Evolutionary conservation across 2,113 vertebrate genomes (phyloP), one percentile per base, ranked within the genome.

Genomic region (Redunca redunca): DNA sequence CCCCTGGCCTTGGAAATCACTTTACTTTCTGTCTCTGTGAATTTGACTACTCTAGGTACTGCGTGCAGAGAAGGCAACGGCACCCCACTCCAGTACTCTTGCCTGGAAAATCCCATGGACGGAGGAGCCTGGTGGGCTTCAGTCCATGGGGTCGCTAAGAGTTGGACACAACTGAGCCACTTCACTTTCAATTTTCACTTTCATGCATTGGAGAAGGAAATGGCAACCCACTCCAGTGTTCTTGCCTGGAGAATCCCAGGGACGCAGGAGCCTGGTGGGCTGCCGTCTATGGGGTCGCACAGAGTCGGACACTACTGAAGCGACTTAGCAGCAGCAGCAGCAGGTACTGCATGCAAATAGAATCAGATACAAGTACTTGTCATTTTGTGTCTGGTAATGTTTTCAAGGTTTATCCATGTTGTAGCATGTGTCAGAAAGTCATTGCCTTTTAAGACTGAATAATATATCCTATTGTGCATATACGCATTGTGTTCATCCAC

Each of bases 231-330:
- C 23, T 57, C 23, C 23, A 5, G 55, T 57, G 55, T 25, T 57
- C 55, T 57, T 25, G 23, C 55, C 55, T 57, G 55, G 55, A 57
- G 23, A 25, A 25, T 57, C 23, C 55, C 55, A 57, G 55, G 55
- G 55, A 57, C 0, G 1, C 23, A 1, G 1, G 55, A 25, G 9
- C 53, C 55, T 57, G 9, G 8, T 25, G 55, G 23, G 55, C 55
- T 57, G 55, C 55, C 23, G 7, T 57, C 55, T 57, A 10, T 10
- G 55, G 55, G 8, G 23, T 57, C 9, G 0, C 55, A 57, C 55
- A 57, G 23, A 57, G 55, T 57, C 9, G 0, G 55, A 57, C 55
- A 25, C 0, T 3, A 57, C 9, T 57, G 55, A 25, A 25, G 9
- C 0, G 9, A 57, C 23, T 57, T 11, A 57, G 23, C 55, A 57